Evolutionary conservation across 2,113 vertebrate species (phyloP).

Genomic region (Oncorhynchus kisutch): DNA sequence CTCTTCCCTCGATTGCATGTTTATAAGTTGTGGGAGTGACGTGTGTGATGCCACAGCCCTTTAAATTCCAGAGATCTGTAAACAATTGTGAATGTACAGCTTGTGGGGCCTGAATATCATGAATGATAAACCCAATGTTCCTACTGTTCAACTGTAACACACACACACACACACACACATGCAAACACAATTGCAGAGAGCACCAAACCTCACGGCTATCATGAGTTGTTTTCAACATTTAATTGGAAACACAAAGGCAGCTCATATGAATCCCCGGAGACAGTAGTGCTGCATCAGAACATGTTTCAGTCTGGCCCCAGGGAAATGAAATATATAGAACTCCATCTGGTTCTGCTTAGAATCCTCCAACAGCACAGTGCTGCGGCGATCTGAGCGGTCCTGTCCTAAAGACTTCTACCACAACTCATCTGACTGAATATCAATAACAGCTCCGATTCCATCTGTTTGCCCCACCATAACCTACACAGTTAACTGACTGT

Average conservation of each 20-base stretch:
- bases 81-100: conserved; percentile 32
- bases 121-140: conserved; percentile 38
- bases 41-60: background rate
- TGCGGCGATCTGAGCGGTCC: conserved; percentile 24
- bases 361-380: conserved; percentile 22
- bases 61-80: conserved; percentile 27
- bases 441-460: conserved; percentile 40
- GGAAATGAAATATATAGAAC: conserved; percentile 28
- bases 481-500: background rate
- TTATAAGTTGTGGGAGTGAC: background rate
- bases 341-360: conserved; percentile 43
- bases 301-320: conserved; percentile 39
- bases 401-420: conserved; percentile 35
- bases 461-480: conserved; percentile 25
- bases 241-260: conserved; percentile 63
- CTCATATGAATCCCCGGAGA: conserved; percentile 51
- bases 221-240: conserved; percentile 61
- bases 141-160: background rate
- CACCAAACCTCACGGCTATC: conserved; percentile 48
- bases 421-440: conserved; percentile 48
- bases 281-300: conserved; percentile 31
- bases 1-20: background rate
- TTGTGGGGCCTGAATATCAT: conserved; percentile 39
- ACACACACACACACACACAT: conserved; percentile 25
- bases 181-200: conserved; percentile 9